Evolutionary conservation across 2,888 invertebrate species (phyloP).

Genomic region (Polyommatus iphigenia): DNA sequence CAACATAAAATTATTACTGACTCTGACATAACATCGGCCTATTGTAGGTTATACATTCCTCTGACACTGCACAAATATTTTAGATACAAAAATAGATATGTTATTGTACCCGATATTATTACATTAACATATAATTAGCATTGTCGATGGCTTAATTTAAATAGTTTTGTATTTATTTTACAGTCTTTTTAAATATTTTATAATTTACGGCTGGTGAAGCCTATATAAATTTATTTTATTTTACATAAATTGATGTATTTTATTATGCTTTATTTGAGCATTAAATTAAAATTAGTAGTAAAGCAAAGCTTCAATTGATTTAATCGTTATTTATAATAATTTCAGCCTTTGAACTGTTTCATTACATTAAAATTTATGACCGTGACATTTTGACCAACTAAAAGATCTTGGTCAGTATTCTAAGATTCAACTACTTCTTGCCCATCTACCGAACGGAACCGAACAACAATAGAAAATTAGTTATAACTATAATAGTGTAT

Average conservation of each 20-base stretch:
- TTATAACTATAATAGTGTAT: not conserved
- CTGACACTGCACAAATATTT: slow-evolving; percentile 1
- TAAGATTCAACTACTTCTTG: no score
- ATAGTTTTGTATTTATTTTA: slow-evolving; percentile 24
- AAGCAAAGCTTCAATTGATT: not conserved
- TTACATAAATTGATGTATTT: not conserved
- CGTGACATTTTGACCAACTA: no score
- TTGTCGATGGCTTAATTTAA: slow-evolving; percentile 7
- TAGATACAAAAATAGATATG: slow-evolving; percentile 29
- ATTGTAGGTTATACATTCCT: not conserved
- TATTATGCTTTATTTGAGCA: not conserved
- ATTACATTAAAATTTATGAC: not conserved
- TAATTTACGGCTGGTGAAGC: not conserved
- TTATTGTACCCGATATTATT: not conserved
- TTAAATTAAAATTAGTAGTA: not conserved
- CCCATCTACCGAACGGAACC: no score
- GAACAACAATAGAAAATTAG: no score
- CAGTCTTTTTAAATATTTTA: slow-evolving; percentile 10
- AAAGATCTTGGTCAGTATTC: no score
- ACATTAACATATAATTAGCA: slow-evolving; percentile 1
- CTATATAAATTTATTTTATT: slow-evolving; percentile 4
- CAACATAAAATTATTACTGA: not conserved
- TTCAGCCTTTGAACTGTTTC: not conserved
- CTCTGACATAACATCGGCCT: not conserved
- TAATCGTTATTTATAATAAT: not conserved